Conservation (phyloP, 2,797 vertebrate species). For the Brotula barbata region DNA sequence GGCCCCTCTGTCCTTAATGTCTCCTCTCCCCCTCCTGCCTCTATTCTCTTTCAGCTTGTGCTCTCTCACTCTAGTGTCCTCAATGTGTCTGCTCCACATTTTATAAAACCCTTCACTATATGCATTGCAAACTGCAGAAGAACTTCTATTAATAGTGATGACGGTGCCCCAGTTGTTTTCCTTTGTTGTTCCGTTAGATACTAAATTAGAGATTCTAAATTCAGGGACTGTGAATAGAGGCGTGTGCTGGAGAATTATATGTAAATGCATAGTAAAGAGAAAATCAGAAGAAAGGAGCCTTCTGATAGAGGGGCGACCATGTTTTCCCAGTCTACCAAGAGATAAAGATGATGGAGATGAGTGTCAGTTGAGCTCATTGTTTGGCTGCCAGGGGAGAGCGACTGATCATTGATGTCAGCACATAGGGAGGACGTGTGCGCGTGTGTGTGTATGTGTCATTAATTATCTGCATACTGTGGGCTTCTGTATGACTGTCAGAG, state of each 20-base stretch:
- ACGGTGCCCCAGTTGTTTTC: conserved; percentile 55
- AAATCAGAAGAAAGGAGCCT: conserved; percentile 48
- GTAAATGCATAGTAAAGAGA: conserved; percentile 49
- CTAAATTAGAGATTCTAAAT: conserved; percentile 57
- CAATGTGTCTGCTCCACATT: conserved; percentile 28
- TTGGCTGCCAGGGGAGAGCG: conserved; percentile 62
- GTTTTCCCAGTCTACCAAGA: conserved; percentile 49
- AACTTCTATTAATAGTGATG: conserved; percentile 59
- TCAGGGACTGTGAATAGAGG: conserved; percentile 29
- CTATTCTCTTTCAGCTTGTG: neutral
- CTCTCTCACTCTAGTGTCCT: conserved; percentile 15
- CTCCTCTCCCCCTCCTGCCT: conserved; percentile 20
- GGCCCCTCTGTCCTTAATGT: conserved; percentile 49
- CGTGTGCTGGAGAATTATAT: conserved; percentile 41
- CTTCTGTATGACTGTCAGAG: conserved; percentile 59
- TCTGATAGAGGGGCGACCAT: conserved; percentile 20
- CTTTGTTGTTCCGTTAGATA: conserved; percentile 58
- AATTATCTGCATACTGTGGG: conserved; percentile 65
- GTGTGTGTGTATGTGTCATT: conserved; percentile 27
- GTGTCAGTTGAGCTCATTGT: conserved; percentile 70
- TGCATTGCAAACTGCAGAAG: conserved; percentile 25
- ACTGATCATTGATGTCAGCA: conserved; percentile 56
- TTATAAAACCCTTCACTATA: conserved; percentile 44
- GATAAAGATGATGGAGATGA: conserved; percentile 68
- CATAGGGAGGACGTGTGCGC: conserved; percentile 30